Percentiles rank a stretch among this genome's conserved stretches.
These are phyloP conservation scores for Amphiprion percula DNA, from an alignment of 2,113 vertebrate species.

Conservation along the genomic window DNA sequence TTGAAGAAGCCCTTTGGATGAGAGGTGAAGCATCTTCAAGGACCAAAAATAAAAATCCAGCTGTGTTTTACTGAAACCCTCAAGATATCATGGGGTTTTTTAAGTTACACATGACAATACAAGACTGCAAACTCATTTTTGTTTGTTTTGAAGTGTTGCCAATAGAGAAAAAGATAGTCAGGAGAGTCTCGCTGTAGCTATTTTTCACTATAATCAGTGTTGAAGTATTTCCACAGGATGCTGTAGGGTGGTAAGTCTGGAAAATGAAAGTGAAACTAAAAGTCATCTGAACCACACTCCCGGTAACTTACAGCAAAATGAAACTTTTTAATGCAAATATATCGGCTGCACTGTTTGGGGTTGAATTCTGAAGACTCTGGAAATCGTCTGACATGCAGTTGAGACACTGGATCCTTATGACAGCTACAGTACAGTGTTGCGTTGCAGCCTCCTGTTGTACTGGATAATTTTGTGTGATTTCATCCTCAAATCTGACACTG, in stretches of 20 bases:
- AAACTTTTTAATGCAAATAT: too few species aligned
- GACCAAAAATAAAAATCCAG: too few species aligned
- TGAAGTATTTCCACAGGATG: conserved; percentile 14
- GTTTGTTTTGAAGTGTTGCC: not conserved
- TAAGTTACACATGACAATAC: not conserved
- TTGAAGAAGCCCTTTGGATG: too few species aligned
- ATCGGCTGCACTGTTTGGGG: too few species aligned
- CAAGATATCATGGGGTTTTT: too few species aligned
- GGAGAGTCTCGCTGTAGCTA: not conserved
- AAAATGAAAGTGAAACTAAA: conserved; percentile 58
- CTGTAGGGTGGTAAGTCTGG: not conserved
- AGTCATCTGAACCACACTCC: not conserved
- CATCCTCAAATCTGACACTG: not conserved
- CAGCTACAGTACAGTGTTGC: too few species aligned
- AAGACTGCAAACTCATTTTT: too few species aligned
- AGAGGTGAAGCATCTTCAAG: too few species aligned
- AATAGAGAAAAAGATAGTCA: too few species aligned
- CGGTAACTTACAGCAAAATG: not conserved
- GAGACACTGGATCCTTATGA: too few species aligned
- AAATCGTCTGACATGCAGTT: not conserved
- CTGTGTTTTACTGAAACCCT: too few species aligned
- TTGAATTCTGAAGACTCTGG: not conserved
- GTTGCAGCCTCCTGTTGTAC: too few species aligned
- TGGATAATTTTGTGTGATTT: not conserved
- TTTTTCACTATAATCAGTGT: not conserved